Base-by-base conservation (phyloP, 1,140 invertebrate genomes). In the Cydia amplana region DNA sequence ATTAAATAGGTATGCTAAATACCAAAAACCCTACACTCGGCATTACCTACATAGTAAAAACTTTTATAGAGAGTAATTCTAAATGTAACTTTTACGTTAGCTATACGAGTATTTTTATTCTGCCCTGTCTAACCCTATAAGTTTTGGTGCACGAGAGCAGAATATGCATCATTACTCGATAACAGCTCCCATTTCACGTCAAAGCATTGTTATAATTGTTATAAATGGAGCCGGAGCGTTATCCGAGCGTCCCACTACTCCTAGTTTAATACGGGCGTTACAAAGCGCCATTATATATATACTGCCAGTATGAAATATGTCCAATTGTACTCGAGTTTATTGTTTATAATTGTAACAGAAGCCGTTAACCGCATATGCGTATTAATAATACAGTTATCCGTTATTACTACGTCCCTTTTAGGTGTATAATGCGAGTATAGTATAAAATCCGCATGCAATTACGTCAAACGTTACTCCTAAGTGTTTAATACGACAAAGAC, bases 231-330 rank as follows among this genome's bases (percentile, higher is more conserved):
- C 49, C 16, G 43, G n/a, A n/a, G 49, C 49, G 36, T 43, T 43
- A 73, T 49, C 72, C 72, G 72, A 60, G 16, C 14, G n/a, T 70
- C 36, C 65, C 65, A 70, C 65, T 36, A 40, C 32, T 70, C n/a
- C 65, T 70, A 70, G 65, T 70, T 20, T 70, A 70, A 70, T 70
- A 18, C 18, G 32, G 32, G 28, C 65, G 65, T 40, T 36, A 70
- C 65, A 70, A 70, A 70, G 65, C 65, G 32, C 28, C 65, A 36
- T 70, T 70, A 70, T 70, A 36, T 70, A 70, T 70, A 36, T 36
- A 70, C 65, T 70, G 5, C 16, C 0, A 40, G 65, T 70, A 70
- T 73, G 72, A 73, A 46, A 73, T 73, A 55, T 43, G 72, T 40
- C 40, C 43, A 25, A 49, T 43, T 20, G 65, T 36, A 70, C n/a